A percentile compares a stretch with the other conserved stretches of the same genome.
Evolutionary conservation across 2,888 invertebrate species (phyloP).

Genomic region (Amphipyra berbera): DNA sequence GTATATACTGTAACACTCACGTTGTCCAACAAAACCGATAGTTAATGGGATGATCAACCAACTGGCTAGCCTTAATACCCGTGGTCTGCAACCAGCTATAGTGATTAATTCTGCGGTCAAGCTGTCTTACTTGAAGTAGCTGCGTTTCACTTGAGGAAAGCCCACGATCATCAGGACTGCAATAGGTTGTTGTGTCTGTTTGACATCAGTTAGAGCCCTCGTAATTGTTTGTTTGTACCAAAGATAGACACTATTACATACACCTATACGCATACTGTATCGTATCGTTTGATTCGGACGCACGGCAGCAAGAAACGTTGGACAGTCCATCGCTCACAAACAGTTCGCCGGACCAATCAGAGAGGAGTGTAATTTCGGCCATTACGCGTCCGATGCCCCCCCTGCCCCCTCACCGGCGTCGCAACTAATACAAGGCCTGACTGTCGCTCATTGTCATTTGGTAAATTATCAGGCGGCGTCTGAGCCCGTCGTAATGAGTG

Average conservation of each 20-base stretch:
- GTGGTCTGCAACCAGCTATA: no score
- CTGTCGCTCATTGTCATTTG: constrained; percentile 64
- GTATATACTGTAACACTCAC: no score
- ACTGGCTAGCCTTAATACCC: no score
- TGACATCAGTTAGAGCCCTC: no score
- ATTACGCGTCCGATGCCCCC: constrained; percentile 45
- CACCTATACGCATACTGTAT: background rate
- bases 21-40: no score
- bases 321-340: constrained; percentile 61
- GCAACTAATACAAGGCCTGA: constrained; percentile 61
- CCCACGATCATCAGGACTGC: no score
- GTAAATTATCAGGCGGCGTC: constrained; percentile 60
- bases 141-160: no score
- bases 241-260: background rate
- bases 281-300: constrained; percentile 37
- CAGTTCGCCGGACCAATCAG: constrained; percentile 63
- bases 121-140: no score
- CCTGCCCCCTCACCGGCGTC: constrained; percentile 33
- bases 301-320: constrained; percentile 57
- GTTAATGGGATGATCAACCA: no score
- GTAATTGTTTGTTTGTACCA: no score
- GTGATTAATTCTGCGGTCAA: no score
- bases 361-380: constrained; percentile 59
- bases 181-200: no score
- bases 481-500: constrained; percentile 50